Percentiles rank a stretch among this genome's conserved stretches.
phyloP scores from a whole-genome alignment of 2,797 vertebrate genomes.

The Pseudochirops cupreus region DNA sequence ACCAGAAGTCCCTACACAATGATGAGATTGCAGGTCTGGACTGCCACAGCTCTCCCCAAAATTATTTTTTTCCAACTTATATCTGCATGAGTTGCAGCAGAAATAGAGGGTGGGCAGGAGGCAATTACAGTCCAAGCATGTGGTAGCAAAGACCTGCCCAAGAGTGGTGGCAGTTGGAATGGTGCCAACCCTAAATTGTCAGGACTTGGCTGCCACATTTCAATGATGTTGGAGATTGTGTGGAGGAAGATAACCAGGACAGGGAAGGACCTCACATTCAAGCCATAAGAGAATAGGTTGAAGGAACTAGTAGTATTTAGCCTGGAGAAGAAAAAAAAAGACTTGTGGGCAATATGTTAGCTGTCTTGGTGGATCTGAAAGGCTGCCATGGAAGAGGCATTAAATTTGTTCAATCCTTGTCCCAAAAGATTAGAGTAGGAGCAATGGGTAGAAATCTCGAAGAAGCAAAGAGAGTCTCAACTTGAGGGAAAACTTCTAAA shows the following conservation, averaged over 20 bases:
- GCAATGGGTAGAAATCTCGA: background rate
- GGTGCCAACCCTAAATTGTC: background rate
- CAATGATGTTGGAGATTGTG: background rate
- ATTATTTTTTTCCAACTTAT: too few relatives aligned
- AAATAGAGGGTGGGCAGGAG: too few relatives aligned
- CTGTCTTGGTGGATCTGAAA: background rate
- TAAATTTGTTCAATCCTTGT: background rate
- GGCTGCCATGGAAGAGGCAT: background rate
- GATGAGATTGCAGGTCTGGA: too few relatives aligned
- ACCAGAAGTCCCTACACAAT: too few relatives aligned
- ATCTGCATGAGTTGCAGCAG: too few relatives aligned
- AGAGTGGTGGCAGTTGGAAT: too few relatives aligned
- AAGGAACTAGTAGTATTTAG: background rate
- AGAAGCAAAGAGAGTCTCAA: slow-evolving; percentile 19
- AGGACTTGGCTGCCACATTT: background rate
- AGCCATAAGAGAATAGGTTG: background rate
- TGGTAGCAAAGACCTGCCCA: too few relatives aligned
- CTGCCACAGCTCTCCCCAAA: too few relatives aligned
- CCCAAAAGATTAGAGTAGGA: slow-evolving; percentile 2
- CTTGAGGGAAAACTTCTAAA: slow-evolving; percentile 1
- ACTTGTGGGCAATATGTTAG: too few relatives aligned
- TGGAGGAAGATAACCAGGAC: too few relatives aligned
- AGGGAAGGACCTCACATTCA: slow-evolving; percentile 8
- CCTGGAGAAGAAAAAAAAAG: background rate
- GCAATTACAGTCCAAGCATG: too few relatives aligned